These are phyloP conservation scores for Platorchestia sp. DNA, from an alignment of 1,140 invertebrate genomes.

Conservation along the genomic window DNA sequence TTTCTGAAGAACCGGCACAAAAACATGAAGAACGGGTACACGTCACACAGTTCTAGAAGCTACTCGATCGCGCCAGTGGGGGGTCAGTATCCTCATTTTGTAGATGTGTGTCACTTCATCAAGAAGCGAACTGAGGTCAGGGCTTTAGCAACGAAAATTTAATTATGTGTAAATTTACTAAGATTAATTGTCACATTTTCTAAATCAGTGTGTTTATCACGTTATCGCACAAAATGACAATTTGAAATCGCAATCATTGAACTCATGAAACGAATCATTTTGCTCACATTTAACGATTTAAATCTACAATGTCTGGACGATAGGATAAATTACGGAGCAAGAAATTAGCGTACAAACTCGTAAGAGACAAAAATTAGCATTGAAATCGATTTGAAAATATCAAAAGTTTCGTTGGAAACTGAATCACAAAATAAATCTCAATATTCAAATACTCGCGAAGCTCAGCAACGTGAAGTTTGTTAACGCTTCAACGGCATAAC, in stretches of 20 bases:
- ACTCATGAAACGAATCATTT: no score
- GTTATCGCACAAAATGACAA: neutral
- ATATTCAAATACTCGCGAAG: neutral
- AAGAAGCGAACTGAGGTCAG: no score
- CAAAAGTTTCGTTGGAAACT: no score
- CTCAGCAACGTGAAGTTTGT: neutral
- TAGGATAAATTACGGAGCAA: neutral
- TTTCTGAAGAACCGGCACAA: neutral
- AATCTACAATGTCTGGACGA: neutral
- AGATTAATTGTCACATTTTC: neutral
- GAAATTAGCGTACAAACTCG: neutral
- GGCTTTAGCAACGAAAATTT: neutral
- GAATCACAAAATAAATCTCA: no score
- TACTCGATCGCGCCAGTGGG: neutral
- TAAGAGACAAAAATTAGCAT: neutral
- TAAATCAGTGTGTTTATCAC: neutral
- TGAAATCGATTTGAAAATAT: neutral
- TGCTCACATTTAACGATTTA: neutral
- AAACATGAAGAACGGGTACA: neutral
- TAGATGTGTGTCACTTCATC: neutral
- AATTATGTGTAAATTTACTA: neutral
- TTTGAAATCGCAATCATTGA: no score
- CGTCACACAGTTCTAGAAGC: neutral
- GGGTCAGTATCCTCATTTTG: neutral
- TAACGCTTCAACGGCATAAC: neutral